Percentiles rank a stretch among this genome's conserved stretches.
Evolutionary conservation across 2,888 invertebrate species (phyloP).

Genomic region (Teleiodes luculella): DNA sequence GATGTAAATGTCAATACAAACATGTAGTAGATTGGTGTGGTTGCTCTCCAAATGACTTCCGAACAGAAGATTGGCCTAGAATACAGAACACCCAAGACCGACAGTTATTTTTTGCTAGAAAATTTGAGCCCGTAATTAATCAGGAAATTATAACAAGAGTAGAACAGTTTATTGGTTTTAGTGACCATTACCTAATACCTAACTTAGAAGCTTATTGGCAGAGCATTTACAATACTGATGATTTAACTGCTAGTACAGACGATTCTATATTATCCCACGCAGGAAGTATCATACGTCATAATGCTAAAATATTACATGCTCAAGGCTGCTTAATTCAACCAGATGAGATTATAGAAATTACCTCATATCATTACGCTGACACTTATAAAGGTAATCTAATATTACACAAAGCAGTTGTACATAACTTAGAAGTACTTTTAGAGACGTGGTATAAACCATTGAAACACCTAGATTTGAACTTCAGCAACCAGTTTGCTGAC

Average conservation of each 20-base stretch:
- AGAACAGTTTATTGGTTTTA: slow-evolving; percentile 89
- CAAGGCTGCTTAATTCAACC: slow-evolving; percentile 67
- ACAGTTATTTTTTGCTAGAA: slow-evolving; percentile 95
- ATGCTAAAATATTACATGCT: slow-evolving; percentile 66
- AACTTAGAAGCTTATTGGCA: slow-evolving; percentile 94
- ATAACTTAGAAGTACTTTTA: slow-evolving; percentile 69
- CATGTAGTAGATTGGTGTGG: slow-evolving; percentile 99
- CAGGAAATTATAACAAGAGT: slow-evolving; percentile 93
- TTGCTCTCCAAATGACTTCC: slow-evolving; percentile 98
- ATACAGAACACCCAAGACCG: slow-evolving; percentile 87
- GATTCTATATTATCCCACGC: slow-evolving; percentile 86
- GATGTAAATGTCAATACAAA: slow-evolving; percentile 98
- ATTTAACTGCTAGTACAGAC: slow-evolving; percentile 83
- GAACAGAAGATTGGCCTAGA: slow-evolving; percentile 89
- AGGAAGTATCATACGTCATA: slow-evolving; percentile 81
- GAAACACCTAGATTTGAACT: slow-evolving; percentile 77
- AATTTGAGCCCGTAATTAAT: slow-evolving; percentile 97
- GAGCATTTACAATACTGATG: slow-evolving; percentile 89
- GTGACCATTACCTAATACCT: slow-evolving; percentile 80
- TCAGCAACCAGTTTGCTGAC: slow-evolving; percentile 77
- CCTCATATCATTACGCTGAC: slow-evolving; percentile 84
- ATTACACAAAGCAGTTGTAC: slow-evolving; percentile 74
- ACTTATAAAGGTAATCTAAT: slow-evolving; percentile 86
- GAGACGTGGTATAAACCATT: slow-evolving; percentile 85
- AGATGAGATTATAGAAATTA: slow-evolving; percentile 81